These are phyloP conservation scores for Nomada ferruginata DNA, from an alignment of 2,888 invertebrate species.

Conservation along the genomic window DNA sequence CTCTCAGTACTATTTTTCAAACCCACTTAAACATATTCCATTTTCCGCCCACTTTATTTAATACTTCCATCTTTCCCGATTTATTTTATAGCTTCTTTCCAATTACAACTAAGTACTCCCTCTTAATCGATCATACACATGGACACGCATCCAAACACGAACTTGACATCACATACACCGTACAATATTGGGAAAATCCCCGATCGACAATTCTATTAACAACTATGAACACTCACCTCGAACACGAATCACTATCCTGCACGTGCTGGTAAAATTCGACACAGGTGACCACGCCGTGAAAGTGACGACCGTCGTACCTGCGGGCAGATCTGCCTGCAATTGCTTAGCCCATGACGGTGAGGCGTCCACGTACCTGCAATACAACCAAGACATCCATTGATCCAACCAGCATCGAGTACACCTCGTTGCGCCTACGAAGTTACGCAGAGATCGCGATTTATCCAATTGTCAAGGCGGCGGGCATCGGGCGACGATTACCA, in stretches of 20 bases:
- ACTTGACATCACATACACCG: neutral
- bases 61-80: no score
- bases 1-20: no score
- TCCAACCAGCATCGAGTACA: neutral
- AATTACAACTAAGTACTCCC: no score
- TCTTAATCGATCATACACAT: no score
- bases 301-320: constrained; percentile 86
- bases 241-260: constrained; percentile 87
- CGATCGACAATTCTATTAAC: neutral
- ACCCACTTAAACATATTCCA: no score
- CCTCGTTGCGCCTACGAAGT: neutral
- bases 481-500: constrained; percentile 47
- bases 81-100: no score
- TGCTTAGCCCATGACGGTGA: constrained; percentile 88
- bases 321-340: constrained; percentile 86
- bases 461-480: neutral
- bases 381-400: neutral
- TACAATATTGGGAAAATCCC: neutral
- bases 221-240: constrained; percentile 81
- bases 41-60: no score
- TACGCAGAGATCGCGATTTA: neutral
- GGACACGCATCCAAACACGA: no score
- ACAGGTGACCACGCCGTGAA: constrained; percentile 87
- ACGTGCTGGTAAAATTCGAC: constrained; percentile 86
- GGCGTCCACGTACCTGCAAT: constrained; percentile 86